These are phyloP conservation scores for Cheilinus undulatus DNA, from an alignment of 2,113 vertebrate genomes.

Conservation along the genomic window DNA sequence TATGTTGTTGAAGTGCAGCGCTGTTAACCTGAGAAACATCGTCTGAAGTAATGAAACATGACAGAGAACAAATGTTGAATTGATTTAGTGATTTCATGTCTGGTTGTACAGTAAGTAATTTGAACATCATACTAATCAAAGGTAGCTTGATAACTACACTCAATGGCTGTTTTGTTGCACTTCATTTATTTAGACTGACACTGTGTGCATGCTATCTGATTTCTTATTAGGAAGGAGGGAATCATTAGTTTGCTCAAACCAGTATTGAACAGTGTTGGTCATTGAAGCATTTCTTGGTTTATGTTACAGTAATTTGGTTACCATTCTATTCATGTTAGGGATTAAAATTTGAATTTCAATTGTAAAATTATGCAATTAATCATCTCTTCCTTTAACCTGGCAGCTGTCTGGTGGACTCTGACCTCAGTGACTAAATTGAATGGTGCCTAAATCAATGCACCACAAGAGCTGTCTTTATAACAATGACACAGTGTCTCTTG, in stretches of 20 bases:
- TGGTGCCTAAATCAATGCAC: too few species aligned
- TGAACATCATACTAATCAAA: slow-evolving; percentile 36
- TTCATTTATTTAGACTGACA: slow-evolving; percentile 1
- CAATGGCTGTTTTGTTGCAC: slow-evolving; percentile 1
- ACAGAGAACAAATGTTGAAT: slow-evolving; percentile 46
- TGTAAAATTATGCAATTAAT: too few species aligned
- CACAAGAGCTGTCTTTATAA: too few species aligned
- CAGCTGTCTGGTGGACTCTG: too few species aligned
- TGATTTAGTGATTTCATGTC: slow-evolving; percentile 40
- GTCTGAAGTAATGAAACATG: slow-evolving; percentile 51
- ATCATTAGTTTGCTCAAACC: neutral
- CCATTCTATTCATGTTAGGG: neutral
- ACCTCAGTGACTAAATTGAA: too few species aligned
- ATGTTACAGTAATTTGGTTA: neutral
- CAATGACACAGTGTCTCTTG: too few species aligned
- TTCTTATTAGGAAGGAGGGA: neutral
- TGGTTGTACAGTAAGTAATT: slow-evolving; percentile 15
- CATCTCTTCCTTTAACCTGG: too few species aligned
- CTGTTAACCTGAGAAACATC: slow-evolving; percentile 5
- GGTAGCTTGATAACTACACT: slow-evolving; percentile 10
- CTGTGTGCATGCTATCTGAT: neutral
- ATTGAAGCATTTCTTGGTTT: neutral
- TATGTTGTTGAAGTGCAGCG: slow-evolving; percentile 18
- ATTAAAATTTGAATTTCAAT: too few species aligned
- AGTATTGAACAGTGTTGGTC: neutral